Evolutionary conservation across 2,113 vertebrate genomes (phyloP), one percentile per base, ranked within the genome.

Genomic region (Larimichthys crocea): DNA sequence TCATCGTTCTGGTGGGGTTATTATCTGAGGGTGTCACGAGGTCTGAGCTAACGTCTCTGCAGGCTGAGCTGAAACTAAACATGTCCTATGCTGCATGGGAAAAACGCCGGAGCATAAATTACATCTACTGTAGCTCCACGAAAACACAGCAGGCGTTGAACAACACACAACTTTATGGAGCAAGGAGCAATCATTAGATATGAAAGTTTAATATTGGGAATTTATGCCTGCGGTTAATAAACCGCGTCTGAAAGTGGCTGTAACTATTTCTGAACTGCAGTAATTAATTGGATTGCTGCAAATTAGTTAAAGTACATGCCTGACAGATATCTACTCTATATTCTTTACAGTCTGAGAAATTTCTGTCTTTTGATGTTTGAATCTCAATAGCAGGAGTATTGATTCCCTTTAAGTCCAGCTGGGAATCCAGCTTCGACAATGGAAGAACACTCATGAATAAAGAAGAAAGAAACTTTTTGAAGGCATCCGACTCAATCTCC

Each of bases 351-450:
- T 85, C 68, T 29, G 46, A 71, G 56, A 72, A 67, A 79, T 76
- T 31, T 82, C 59, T 53, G 62, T 75, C 83, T 92, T 92, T 93
- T 91, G 91, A 92, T 87, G 89, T 88, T 3, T 31, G 77, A 77
- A 78, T 74, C 74, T 84, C 72, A 63, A 61, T 57, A 35, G 26
- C 22, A 3, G 73, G 49, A 84, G 90, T 86, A 91, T 93, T 81
- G 90, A 92, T 93, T 94, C 82, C 57, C 60, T 86, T 90, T 85
- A 86, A 79, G 12, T 85, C 89, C 80, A 67, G 62, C 88, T 88
- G 84, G 4, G 86, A 88, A 73, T 73, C 22, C 35, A 53, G 17
- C 3, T 69, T 64, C 53, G 20, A 44, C 26, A 1, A 14, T 14
- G 31, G 72, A 59, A 49, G 35, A 76, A 61, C 59, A 56, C 49